Conservation (phyloP, 2,797 vertebrate genomes). For the Amniataba percoides region DNA sequence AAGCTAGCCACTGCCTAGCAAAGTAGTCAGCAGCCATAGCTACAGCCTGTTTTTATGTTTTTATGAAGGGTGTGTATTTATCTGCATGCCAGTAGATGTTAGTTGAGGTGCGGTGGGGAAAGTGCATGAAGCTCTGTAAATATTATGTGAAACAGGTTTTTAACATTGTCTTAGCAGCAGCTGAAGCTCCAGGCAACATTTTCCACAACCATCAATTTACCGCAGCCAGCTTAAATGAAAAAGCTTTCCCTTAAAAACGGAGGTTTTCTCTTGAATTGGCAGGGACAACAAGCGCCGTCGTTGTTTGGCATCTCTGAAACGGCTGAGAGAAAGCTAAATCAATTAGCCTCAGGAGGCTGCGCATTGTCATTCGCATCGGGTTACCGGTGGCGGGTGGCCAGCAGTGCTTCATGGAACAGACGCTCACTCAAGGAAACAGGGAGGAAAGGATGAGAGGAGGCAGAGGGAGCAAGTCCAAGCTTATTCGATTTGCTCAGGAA, state of each 20-base stretch:
- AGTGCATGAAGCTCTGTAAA: background rate
- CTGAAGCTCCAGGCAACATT: slow-evolving; percentile 7
- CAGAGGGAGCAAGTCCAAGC: slow-evolving; percentile 12
- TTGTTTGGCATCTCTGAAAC: slow-evolving; percentile 66
- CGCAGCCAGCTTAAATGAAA: slow-evolving; percentile 25
- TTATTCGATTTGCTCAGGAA: slow-evolving; percentile 74
- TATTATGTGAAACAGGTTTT: background rate
- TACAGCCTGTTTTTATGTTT: no score
- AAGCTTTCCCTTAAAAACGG: slow-evolving; percentile 29
- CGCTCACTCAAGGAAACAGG: slow-evolving; percentile 39
- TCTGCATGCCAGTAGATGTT: no score
- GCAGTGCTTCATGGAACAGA: slow-evolving; percentile 39
- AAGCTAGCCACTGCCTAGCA: no score
- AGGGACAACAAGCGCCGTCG: slow-evolving; percentile 48
- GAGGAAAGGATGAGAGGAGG: slow-evolving; percentile 23
- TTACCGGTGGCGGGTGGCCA: slow-evolving; percentile 63
- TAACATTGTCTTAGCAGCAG: background rate
- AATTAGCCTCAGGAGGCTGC: slow-evolving; percentile 61
- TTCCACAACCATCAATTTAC: slow-evolving; percentile 26
- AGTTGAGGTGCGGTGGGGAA: no score
- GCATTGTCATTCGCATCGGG: slow-evolving; percentile 67
- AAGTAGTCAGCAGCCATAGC: no score
- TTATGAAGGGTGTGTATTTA: no score
- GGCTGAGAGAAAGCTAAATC: slow-evolving; percentile 67
- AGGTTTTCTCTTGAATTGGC: slow-evolving; percentile 44